These are phyloP conservation scores for Sarcophaga variegata DNA, from an alignment of 2,888 invertebrate genomes.

Conservation along the genomic window DNA sequence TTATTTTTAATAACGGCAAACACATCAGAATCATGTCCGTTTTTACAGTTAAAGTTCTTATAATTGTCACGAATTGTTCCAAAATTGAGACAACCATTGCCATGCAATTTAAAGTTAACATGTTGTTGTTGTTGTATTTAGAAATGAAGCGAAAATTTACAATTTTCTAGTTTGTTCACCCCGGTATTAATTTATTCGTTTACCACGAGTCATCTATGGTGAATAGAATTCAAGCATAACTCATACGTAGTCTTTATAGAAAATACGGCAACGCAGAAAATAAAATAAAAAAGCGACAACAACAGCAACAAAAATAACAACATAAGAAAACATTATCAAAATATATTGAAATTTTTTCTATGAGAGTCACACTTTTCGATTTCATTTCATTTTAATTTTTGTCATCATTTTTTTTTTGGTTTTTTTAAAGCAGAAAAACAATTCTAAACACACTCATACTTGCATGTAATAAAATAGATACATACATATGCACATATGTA, in stretches of 20 bases:
- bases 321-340: conserved; percentile 14
- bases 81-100: no score
- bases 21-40: no score
- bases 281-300: neutral
- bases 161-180: conserved; percentile 23
- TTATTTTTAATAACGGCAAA: no score
- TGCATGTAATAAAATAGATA: neutral
- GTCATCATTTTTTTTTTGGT: neutral
- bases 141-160: conserved; percentile 6
- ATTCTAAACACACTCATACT: conserved; percentile 28
- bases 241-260: conserved; percentile 18
- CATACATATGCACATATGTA: neutral
- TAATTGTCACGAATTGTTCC: no score
- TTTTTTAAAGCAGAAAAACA: conserved; percentile 22
- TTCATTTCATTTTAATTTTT: conserved; percentile 49
- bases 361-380: conserved; percentile 59
- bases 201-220: neutral
- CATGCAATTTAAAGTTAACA: no score
- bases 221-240: conserved; percentile 52
- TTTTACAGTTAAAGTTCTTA: no score
- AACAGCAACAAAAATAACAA: neutral
- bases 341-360: conserved; percentile 45
- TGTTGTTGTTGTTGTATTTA: no score
- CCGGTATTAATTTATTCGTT: conserved; percentile 34
- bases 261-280: conserved; percentile 11